These are phyloP conservation scores for Premnoplex brunnescens DNA, from an alignment of 2,797 vertebrate species.

Conservation along the genomic window DNA sequence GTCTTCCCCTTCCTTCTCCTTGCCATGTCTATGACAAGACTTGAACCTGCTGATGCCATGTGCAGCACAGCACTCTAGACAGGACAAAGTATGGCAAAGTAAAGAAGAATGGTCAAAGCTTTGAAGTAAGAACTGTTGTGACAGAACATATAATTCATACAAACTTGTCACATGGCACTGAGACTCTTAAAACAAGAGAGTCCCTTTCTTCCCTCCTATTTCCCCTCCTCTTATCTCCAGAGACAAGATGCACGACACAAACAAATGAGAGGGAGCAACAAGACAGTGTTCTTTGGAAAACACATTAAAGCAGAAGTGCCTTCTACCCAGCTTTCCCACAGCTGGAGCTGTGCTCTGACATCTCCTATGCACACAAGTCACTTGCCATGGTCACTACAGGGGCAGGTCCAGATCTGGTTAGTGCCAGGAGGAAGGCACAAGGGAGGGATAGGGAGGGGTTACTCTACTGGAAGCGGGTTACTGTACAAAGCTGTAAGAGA, in stretches of 20 bases:
- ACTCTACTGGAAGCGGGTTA: not conserved
- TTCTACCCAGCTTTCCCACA: not conserved
- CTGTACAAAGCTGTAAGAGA: not conserved
- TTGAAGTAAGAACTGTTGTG: not conserved
- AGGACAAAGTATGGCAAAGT: not conserved
- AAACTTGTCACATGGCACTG: not conserved
- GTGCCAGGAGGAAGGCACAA: not conserved
- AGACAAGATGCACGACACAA: not conserved
- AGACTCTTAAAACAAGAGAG: not conserved
- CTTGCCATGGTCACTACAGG: too few species aligned
- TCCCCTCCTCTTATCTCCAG: not conserved
- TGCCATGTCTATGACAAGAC: not conserved
- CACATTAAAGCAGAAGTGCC: not conserved
- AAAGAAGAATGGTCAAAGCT: not conserved
- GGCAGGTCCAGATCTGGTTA: not conserved
- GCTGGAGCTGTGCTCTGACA: not conserved
- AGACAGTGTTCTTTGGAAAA: not conserved
- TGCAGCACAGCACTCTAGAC: not conserved
- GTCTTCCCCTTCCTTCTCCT: not conserved
- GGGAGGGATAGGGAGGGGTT: not conserved
- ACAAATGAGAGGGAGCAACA: not conserved
- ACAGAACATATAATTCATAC: not conserved
- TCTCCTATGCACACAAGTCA: not conserved
- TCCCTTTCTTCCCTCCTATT: not conserved
- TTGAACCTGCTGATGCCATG: not conserved